Percentiles rank a stretch among this genome's conserved stretches.
Conservation (phyloP, 1,140 invertebrate species). For the Diachasma alloeum region DNA sequence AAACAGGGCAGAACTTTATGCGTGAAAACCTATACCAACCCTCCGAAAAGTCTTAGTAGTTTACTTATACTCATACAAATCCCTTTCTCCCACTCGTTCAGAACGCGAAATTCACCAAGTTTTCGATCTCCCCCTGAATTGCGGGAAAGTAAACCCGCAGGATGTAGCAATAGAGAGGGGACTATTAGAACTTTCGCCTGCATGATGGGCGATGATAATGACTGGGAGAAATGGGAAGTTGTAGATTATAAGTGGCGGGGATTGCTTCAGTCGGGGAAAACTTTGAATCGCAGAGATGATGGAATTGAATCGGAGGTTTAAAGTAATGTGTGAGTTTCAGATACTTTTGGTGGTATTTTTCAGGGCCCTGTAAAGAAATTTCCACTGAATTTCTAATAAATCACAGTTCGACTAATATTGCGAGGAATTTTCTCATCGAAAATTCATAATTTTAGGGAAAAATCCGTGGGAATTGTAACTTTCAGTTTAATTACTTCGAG, state of each 20-base stretch:
- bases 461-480: too few species aligned
- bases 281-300: slow-evolving; percentile 44
- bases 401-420: too few species aligned
- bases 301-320: too few species aligned
- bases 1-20: background rate
- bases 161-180: slow-evolving; percentile 9
- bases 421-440: too few species aligned
- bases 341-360: too few species aligned
- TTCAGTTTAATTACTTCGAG: too few species aligned
- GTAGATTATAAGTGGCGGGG: background rate
- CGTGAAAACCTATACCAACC: background rate
- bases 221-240: background rate
- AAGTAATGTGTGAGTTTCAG: too few species aligned
- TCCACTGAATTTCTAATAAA: too few species aligned
- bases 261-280: background rate
- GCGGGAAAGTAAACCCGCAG: slow-evolving; percentile 12
- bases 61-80: background rate
- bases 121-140: background rate
- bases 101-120: slow-evolving; percentile 6
- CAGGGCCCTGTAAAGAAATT: too few species aligned
- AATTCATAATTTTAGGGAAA: too few species aligned
- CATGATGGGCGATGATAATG: slow-evolving; percentile 26
- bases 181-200: slow-evolving; percentile 23
- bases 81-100: background rate
- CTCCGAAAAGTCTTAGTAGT: background rate